Percentiles rank a stretch among this genome's conserved stretches.
These are phyloP conservation scores for Danionella dracula DNA, from an alignment of 2,797 vertebrate genomes.

Conservation along the genomic window DNA sequence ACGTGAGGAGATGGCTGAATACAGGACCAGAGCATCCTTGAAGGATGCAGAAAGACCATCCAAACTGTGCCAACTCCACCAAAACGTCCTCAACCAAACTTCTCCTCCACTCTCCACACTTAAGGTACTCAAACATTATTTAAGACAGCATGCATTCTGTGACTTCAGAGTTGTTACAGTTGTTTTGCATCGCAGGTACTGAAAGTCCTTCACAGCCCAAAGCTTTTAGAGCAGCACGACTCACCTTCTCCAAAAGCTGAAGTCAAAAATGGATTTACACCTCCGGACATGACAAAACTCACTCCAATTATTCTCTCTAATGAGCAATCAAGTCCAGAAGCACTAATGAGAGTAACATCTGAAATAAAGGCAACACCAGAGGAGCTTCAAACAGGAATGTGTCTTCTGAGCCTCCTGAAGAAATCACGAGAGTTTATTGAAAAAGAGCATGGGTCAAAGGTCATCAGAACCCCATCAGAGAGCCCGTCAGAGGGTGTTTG, in stretches of 20 bases:
- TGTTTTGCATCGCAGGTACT: neutral
- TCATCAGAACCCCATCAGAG: slow-evolving; percentile 52
- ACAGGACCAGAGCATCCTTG: slow-evolving; percentile 74
- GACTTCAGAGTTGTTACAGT: no score
- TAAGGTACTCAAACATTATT: neutral
- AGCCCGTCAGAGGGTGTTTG: slow-evolving; percentile 44
- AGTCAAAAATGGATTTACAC: neutral
- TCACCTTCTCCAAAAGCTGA: neutral
- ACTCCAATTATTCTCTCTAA: slow-evolving; percentile 39
- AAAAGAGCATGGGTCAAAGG: slow-evolving; percentile 72
- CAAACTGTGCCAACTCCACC: slow-evolving; percentile 61
- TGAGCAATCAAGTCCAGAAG: slow-evolving; percentile 39
- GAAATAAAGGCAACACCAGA: slow-evolving; percentile 64
- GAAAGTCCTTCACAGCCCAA: neutral
- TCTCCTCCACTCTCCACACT: slow-evolving; percentile 70
- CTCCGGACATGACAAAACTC: neutral
- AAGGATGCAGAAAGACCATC: slow-evolving; percentile 61
- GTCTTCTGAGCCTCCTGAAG: slow-evolving; percentile 85
- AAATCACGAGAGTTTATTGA: slow-evolving; percentile 83
- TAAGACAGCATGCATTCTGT: no score
- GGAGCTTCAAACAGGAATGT: slow-evolving; percentile 58
- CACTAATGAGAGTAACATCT: slow-evolving; percentile 35
- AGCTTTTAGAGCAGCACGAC: neutral
- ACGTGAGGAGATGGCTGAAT: slow-evolving; percentile 73
- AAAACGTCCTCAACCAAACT: slow-evolving; percentile 67